Evolutionary conservation across 2,888 invertebrate species (phyloP).

Genomic region (Lapara coniferarum): DNA sequence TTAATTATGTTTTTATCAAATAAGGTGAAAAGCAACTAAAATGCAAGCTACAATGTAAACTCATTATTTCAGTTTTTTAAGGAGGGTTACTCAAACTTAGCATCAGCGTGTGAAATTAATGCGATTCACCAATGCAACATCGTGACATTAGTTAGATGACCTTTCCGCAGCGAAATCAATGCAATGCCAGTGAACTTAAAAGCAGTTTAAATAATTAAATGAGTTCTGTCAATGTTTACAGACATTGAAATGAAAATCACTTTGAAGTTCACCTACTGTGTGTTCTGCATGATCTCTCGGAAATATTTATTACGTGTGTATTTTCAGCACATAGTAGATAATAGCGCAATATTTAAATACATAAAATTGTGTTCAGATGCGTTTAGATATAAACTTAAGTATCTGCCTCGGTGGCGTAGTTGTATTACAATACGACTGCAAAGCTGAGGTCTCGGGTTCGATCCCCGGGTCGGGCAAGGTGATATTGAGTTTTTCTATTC

Average conservation of each 20-base stretch:
- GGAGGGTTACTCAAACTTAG: background rate
- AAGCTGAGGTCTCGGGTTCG: too few relatives aligned
- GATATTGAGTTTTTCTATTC: too few relatives aligned
- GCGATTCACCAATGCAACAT: slow-evolving; percentile 18
- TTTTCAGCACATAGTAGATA: background rate
- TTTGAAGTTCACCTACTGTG: background rate
- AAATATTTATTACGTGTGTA: background rate
- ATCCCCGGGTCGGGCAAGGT: too few relatives aligned
- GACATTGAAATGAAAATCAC: slow-evolving; percentile 5
- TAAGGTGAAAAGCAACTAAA: background rate
- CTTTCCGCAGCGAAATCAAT: slow-evolving; percentile 23
- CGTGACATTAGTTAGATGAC: slow-evolving; percentile 26
- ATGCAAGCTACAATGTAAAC: background rate
- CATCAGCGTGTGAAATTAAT: slow-evolving; percentile 20
- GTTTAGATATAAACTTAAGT: too few relatives aligned
- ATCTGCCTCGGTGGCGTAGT: too few relatives aligned
- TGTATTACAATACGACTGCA: too few relatives aligned
- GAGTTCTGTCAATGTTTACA: slow-evolving; percentile 22
- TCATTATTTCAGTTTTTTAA: background rate
- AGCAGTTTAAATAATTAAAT: slow-evolving; percentile 28
- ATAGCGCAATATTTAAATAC: too few relatives aligned
- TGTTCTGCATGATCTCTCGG: background rate
- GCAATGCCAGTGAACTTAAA: slow-evolving; percentile 26
- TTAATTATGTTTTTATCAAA: background rate
- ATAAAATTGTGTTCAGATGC: too few relatives aligned